A percentile compares a stretch with the other conserved stretches of the same genome.
Evolutionary conservation across 2,113 vertebrate genomes (phyloP).

Genomic region (Lanius collurio): DNA sequence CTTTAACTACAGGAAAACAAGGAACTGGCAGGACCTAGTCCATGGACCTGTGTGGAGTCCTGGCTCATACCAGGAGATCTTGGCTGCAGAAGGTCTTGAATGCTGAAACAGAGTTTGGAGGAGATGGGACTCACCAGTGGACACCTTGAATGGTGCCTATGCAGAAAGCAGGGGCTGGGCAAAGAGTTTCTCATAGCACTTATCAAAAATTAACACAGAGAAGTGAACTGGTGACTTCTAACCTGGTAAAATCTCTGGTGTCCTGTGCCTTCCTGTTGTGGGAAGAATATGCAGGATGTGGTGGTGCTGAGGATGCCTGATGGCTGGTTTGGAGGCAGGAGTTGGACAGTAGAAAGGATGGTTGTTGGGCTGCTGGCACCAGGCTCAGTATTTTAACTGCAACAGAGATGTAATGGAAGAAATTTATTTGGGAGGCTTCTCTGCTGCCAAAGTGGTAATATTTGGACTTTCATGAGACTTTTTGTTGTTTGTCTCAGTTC

Average conservation of each 20-base stretch:
- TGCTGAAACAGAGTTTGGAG: background rate
- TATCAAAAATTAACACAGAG: fast-evolving
- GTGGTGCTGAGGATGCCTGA: background rate
- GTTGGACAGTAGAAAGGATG: background rate
- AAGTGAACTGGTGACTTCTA: background rate
- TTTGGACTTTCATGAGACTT: background rate
- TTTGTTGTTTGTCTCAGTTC: background rate
- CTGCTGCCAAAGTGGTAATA: background rate
- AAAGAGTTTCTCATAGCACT: background rate
- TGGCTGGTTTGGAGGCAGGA: background rate
- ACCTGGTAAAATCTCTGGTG: background rate
- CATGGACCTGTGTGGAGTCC: background rate
- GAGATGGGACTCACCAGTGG: background rate
- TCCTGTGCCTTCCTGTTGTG: background rate
- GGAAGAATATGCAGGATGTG: background rate
- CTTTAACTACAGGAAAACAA: background rate
- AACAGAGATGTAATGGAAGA: background rate
- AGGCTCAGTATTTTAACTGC: background rate
- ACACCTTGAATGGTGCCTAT: background rate
- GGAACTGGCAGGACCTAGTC: background rate
- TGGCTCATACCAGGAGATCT: background rate
- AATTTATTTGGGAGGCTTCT: background rate
- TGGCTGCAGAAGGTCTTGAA: background rate
- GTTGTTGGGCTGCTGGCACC: background rate
- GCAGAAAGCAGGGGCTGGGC: background rate